Conservation (phyloP, 2,888 invertebrate genomes). For the Epinotia nisella region DNA sequence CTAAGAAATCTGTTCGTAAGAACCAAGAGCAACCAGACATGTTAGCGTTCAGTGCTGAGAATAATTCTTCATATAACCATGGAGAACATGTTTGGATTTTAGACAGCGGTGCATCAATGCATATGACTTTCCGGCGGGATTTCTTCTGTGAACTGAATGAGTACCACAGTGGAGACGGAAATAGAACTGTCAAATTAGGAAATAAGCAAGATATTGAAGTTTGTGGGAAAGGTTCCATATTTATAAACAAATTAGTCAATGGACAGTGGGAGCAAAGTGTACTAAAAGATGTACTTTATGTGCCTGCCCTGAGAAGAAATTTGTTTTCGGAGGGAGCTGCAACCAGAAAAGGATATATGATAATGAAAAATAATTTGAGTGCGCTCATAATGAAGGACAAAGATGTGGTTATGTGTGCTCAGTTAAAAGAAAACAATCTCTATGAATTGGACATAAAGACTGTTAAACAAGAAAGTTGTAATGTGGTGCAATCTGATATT, state of each 20-base stretch:
- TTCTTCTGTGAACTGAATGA: conserved; percentile 46
- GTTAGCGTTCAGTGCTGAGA: conserved; percentile 48
- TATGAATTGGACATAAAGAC: conserved; percentile 48
- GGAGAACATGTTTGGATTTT: conserved; percentile 32
- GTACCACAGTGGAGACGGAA: conserved; percentile 14
- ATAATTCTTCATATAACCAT: too few species aligned
- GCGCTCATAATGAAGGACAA: conserved; percentile 44
- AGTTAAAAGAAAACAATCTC: too few species aligned
- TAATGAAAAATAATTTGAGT: conserved; percentile 48
- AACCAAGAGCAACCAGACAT: conserved; percentile 33
- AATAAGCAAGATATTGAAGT: too few species aligned
- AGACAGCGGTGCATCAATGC: conserved; percentile 52
- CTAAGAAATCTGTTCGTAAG: conserved; percentile 38
- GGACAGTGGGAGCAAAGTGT: conserved; percentile 47
- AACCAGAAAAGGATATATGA: conserved; percentile 51
- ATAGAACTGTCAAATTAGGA: conserved; percentile 49
- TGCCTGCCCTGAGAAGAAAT: conserved; percentile 53
- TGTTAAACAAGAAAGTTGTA: conserved; percentile 24
- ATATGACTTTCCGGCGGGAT: conserved; percentile 50
- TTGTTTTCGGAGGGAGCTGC: conserved; percentile 58
- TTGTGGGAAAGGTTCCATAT: conserved; percentile 48
- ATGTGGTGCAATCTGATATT: conserved; percentile 37
- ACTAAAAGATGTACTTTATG: conserved; percentile 51
- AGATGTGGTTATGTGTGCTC: conserved; percentile 42
- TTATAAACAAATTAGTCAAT: conserved; percentile 50